Base-by-base conservation (phyloP, 1,140 invertebrate genomes). In the Batillaria attramentaria region DNA sequence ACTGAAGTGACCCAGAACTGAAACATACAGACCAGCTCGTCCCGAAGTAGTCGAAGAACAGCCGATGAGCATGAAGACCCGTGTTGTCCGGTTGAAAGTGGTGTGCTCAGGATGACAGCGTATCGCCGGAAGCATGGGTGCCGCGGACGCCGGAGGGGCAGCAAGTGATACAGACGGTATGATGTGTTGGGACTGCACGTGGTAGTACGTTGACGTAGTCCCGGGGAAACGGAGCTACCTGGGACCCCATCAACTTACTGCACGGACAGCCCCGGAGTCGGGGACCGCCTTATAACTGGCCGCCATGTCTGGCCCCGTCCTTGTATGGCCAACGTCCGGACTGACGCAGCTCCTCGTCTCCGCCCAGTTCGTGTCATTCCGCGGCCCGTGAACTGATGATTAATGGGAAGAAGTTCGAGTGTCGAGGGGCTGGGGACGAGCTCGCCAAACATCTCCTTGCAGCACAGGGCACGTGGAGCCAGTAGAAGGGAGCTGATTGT, bases 221-320 rank as follows among this genome's bases (percentile, higher is more conserved):
- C 86, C 86, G 85, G 86, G 86, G 85, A 76, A 74, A 73, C 33
- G 74, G n/a, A n/a, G 68, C 79, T 78, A 85, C 86, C 86, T 87
- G 86, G 86, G 85, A 86, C 86, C 86, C 86, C 86, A 86, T 85
- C 86, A 87, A 87, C 86, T 87, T 87, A 87, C 86, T 87, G 78
- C 83, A 76, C 81, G 81, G 57, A 78, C 57, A 83, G 46, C 78
- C 78, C 80, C 70, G 24, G 10, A 16, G 54, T 2, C 0, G 41
- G 37, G 37, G 41, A 28, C 35, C 62, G 16, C 62, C 65, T 79
- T 68, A 42, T 69, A 75, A 74, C 41, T 31, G 6, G 37, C 20
- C 41, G 41, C 24, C 8, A 16, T 5, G 62, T 65, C 62, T 65
- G 31, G 1, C 31, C 62, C 62, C 31, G 46, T 50, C 46, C 24